These are phyloP conservation scores for Scaptomyza caliginosa DNA, from an alignment of 2,888 invertebrate genomes.

Conservation along the genomic window DNA sequence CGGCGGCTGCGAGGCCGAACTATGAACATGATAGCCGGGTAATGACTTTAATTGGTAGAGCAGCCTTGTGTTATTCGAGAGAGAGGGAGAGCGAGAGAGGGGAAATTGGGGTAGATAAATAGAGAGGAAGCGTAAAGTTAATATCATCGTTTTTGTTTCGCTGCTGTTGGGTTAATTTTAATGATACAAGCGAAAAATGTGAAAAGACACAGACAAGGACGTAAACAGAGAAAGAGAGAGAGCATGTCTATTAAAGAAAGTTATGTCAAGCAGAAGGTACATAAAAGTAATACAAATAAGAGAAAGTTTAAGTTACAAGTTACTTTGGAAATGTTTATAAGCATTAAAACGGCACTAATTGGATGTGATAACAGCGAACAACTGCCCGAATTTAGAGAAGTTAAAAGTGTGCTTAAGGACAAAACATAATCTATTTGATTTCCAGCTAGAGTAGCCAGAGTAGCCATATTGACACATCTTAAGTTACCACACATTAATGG, in stretches of 20 bases:
- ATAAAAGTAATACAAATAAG: not conserved
- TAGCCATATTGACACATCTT: not conserved
- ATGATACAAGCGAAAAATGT: slow-evolving; percentile 6
- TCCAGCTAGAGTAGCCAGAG: too few relatives aligned
- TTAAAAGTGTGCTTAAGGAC: too few relatives aligned
- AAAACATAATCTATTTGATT: too few relatives aligned
- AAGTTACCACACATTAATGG: slow-evolving; percentile 7
- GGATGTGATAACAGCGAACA: not conserved
- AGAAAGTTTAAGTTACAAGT: not conserved
- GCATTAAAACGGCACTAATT: not conserved
- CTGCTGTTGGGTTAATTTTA: slow-evolving; percentile 25
- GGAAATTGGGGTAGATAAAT: not conserved
- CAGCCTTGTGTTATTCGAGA: slow-evolving; percentile 23
- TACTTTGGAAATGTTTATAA: not conserved
- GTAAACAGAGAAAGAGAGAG: not conserved
- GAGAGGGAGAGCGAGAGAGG: not conserved
- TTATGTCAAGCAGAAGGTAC: not conserved
- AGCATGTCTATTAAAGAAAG: not conserved
- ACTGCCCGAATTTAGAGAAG: not conserved
- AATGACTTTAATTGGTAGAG: slow-evolving; percentile 73
- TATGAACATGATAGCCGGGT: slow-evolving; percentile 73
- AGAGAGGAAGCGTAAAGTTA: slow-evolving; percentile 28
- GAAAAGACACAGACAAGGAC: not conserved
- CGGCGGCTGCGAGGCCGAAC: slow-evolving; percentile 30
- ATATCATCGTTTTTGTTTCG: slow-evolving; percentile 32